Conservation (phyloP, 2,113 vertebrate species). For the Cacatua alba region DNA sequence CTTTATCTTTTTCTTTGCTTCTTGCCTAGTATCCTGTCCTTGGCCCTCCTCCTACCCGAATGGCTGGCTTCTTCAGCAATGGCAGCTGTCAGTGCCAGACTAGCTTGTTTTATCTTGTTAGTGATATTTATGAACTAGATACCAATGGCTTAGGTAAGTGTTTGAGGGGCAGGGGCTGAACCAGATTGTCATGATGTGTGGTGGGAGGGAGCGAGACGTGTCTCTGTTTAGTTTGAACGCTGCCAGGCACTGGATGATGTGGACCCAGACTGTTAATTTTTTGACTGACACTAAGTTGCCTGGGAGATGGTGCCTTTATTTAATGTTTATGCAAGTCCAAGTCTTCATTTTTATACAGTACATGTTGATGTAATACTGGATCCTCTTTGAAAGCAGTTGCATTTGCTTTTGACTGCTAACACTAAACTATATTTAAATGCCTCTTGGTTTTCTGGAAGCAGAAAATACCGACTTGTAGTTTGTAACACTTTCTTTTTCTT, state of each 20-base stretch:
- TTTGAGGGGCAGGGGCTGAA: not conserved
- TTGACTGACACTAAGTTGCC: not conserved
- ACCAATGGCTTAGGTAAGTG: conserved; percentile 87
- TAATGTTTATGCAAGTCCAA: not conserved
- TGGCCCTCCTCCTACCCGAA: conserved; percentile 90
- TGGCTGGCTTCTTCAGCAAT: conserved; percentile 85
- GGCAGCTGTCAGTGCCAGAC: conserved; percentile 93
- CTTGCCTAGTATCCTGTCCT: conserved; percentile 88
- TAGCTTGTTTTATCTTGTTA: conserved; percentile 87
- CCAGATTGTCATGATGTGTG: not conserved
- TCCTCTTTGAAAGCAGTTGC: not conserved
- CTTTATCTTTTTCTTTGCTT: conserved; percentile 43
- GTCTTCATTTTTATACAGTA: not conserved
- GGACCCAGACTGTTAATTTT: not conserved
- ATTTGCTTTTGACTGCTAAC: not conserved
- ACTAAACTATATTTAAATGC: not conserved
- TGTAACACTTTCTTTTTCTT: not conserved
- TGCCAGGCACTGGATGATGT: not conserved
- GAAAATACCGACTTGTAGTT: not conserved
- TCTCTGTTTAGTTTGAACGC: not conserved
- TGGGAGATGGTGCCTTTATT: not conserved
- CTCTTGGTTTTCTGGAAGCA: not conserved
- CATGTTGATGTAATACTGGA: not conserved
- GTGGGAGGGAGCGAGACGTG: not conserved
- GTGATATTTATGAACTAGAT: conserved; percentile 91